Conservation (phyloP, 2,113 vertebrate species). For the Daubentonia madagascariensis region DNA sequence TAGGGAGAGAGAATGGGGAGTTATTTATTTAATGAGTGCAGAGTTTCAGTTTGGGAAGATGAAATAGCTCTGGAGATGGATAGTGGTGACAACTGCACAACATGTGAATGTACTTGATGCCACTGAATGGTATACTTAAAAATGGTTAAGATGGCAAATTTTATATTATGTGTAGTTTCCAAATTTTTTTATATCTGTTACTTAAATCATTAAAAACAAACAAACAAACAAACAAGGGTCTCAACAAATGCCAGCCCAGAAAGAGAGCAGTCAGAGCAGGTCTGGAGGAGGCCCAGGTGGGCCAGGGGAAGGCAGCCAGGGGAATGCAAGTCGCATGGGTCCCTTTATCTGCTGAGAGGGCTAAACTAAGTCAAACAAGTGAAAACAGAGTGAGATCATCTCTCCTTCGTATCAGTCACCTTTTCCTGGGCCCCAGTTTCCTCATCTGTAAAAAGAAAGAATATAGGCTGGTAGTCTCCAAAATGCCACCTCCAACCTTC, state of each 20-base stretch:
- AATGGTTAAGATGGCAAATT: neutral
- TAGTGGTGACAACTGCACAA: accelerated
- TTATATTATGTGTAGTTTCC: no score
- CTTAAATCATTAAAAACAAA: neutral
- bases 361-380: neutral
- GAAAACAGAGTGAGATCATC: neutral
- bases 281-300: neutral
- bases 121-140: no score
- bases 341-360: neutral
- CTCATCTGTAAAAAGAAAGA: neutral
- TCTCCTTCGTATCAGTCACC: neutral
- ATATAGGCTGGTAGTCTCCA: neutral
- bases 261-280: neutral
- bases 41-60: neutral
- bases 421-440: neutral
- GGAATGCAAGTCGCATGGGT: no score
- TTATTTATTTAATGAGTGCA: no score
- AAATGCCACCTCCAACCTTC: neutral
- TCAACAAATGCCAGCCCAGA: neutral
- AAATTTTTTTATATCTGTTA: neutral
- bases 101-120: neutral
- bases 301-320: neutral
- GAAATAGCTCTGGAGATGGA: neutral
- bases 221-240: neutral
- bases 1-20: accelerated